These are phyloP conservation scores for Meteorus cinctellus DNA, from an alignment of 2,888 invertebrate genomes.

Conservation along the genomic window DNA sequence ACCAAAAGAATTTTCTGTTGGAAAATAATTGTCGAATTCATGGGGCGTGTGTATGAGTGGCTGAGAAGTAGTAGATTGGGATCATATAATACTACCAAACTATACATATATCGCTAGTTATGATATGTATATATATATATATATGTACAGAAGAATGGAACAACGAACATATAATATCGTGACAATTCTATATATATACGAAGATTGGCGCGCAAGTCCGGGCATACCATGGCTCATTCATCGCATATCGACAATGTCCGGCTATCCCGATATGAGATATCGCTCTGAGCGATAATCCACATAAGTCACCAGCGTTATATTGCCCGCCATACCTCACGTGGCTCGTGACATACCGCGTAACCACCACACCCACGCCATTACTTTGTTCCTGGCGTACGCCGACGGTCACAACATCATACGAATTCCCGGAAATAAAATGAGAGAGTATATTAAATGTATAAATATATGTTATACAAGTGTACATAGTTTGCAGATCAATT, in stretches of 20 bases:
- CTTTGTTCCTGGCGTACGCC: constrained; percentile 31
- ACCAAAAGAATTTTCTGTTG: neutral
- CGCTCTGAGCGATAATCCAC: constrained; percentile 67
- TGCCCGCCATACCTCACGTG: constrained; percentile 55
- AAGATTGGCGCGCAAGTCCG: constrained; percentile 59
- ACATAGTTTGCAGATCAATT: neutral
- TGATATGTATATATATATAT: constrained; percentile 6
- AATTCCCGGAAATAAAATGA: constrained; percentile 22
- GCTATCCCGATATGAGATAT: constrained; percentile 71
- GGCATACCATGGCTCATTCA: constrained; percentile 69
- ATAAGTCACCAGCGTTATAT: constrained; percentile 68
- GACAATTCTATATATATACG: constrained; percentile 32
- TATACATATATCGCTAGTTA: neutral
- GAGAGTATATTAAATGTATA: constrained; percentile 11
- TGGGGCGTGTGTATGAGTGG: neutral
- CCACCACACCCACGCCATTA: constrained; percentile 50
- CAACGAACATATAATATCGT: constrained; percentile 26
- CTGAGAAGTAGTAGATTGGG: constrained; percentile 11
- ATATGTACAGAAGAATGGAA: constrained; percentile 17
- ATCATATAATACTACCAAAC: neutral
- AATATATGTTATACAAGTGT: neutral
- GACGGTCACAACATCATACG: constrained; percentile 14
- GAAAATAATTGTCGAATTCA: neutral
- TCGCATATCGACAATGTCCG: constrained; percentile 72
- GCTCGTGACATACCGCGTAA: constrained; percentile 49